Conservation (phyloP, 1,140 invertebrate species). For the Tetramorium simillimum region DNA sequence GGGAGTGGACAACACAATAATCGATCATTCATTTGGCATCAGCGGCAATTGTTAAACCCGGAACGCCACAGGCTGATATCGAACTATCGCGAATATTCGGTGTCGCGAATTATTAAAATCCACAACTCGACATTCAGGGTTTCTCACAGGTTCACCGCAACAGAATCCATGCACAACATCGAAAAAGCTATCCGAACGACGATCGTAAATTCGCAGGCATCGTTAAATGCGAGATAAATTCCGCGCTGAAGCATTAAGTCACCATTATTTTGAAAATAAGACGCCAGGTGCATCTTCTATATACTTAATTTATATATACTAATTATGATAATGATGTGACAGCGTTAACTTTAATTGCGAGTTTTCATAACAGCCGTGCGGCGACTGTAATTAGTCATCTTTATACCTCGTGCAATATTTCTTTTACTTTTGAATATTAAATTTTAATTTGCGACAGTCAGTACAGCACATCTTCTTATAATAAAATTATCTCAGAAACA, state of each 20-base stretch:
- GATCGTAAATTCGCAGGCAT: slow-evolving; percentile 10
- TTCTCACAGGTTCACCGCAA: not conserved
- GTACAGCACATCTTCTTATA: not conserved
- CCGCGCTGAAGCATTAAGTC: not conserved
- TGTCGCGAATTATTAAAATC: not conserved
- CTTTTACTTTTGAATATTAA: not conserved
- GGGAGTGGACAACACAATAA: slow-evolving; percentile 31
- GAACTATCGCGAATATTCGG: not conserved
- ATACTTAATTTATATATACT: slow-evolving; percentile 50
- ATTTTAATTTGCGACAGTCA: slow-evolving; percentile 14
- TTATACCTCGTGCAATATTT: not conserved
- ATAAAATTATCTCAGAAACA: not conserved
- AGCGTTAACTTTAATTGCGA: not conserved
- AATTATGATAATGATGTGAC: slow-evolving; percentile 18
- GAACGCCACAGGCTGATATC: not conserved
- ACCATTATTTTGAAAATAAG: not conserved
- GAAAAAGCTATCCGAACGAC: not conserved
- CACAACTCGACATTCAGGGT: too few species aligned
- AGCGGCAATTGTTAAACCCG: slow-evolving; percentile 4
- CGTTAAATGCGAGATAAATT: slow-evolving; percentile 28
- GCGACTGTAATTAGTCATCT: not conserved
- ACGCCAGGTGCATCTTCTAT: not conserved
- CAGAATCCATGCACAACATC: not conserved
- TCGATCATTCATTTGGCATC: slow-evolving; percentile 41
- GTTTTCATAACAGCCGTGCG: not conserved